Percentiles rank a stretch among this genome's conserved stretches.
phyloP scores from a whole-genome alignment of 1,140 invertebrate genomes.

The Aphidius ervi region DNA sequence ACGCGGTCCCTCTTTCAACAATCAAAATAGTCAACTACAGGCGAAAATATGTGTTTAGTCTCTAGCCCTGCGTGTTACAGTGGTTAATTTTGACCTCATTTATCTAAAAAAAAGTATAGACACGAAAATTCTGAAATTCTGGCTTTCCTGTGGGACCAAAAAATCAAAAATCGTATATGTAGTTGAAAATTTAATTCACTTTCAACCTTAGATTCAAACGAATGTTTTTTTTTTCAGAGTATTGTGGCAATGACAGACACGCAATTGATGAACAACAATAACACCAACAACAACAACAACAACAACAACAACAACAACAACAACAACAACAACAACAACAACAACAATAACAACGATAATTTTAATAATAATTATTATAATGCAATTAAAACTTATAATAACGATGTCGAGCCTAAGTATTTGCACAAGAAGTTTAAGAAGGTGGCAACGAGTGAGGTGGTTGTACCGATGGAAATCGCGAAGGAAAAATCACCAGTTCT shows the following conservation, averaged over 20 bases:
- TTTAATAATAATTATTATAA: constrained; percentile 34
- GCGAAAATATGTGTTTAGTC: too few relatives aligned
- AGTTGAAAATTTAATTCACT: too few relatives aligned
- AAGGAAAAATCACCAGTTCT: constrained; percentile 24
- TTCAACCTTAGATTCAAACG: constrained; percentile 38
- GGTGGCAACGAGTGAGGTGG: constrained; percentile 60
- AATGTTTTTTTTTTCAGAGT: too few relatives aligned
- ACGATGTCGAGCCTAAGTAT: constrained; percentile 70
- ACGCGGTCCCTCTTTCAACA: too few relatives aligned
- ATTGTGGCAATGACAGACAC: constrained; percentile 50
- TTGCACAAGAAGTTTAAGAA: constrained; percentile 90
- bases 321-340: constrained; percentile 41
- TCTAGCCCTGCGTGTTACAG: too few relatives aligned
- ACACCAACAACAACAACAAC: constrained; percentile 19
- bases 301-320: constrained; percentile 16
- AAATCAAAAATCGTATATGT: too few relatives aligned
- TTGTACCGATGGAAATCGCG: constrained; percentile 34
- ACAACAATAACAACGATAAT: constrained; percentile 37
- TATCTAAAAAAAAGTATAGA: too few relatives aligned
- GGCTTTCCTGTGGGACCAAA: too few relatives aligned
- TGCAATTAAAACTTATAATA: constrained; percentile 48
- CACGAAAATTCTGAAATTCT: too few relatives aligned
- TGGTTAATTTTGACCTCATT: too few relatives aligned
- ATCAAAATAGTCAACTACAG: too few relatives aligned
- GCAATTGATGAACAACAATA: constrained; percentile 46